Evolutionary conservation across 1,140 invertebrate genomes (phyloP).

Genomic region (Lethocerus indicus): DNA sequence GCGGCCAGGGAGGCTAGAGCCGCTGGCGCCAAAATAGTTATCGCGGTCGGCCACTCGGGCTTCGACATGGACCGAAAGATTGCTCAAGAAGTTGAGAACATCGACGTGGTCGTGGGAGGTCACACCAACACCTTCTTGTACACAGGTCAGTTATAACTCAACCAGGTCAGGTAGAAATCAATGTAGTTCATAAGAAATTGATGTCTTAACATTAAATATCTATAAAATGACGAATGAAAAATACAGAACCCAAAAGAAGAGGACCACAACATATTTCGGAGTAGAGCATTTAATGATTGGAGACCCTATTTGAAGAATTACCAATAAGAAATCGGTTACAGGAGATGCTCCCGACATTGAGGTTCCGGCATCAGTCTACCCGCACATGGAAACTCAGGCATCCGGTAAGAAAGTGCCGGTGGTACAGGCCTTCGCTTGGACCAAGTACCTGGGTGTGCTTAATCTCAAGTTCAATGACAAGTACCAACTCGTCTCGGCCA

Average conservation of each 20-base stretch:
- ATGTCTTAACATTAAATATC: too few relatives aligned
- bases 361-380: conserved; percentile 52
- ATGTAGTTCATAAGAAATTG: too few relatives aligned
- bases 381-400: conserved; percentile 47
- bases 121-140: conserved; percentile 80
- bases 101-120: conserved; percentile 79
- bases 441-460: conserved; percentile 76
- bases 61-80: conserved; percentile 58
- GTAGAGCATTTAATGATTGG: too few relatives aligned
- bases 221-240: too few relatives aligned
- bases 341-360: conserved; percentile 45
- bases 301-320: too few relatives aligned
- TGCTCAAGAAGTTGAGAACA: conserved; percentile 52
- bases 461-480: conserved; percentile 48
- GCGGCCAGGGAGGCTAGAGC: conserved; percentile 46
- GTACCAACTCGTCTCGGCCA: conserved; percentile 48
- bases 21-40: conserved; percentile 44
- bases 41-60: conserved; percentile 81
- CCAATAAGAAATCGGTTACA: too few relatives aligned
- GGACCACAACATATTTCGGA: too few relatives aligned
- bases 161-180: too few relatives aligned
- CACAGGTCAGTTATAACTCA: conserved; percentile 29
- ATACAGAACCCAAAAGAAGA: too few relatives aligned
- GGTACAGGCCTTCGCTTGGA: conserved; percentile 81
- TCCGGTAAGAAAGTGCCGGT: conserved; percentile 59